These are phyloP conservation scores for Leptopilina myrica DNA, from an alignment of 2,888 invertebrate species.

Conservation along the genomic window DNA sequence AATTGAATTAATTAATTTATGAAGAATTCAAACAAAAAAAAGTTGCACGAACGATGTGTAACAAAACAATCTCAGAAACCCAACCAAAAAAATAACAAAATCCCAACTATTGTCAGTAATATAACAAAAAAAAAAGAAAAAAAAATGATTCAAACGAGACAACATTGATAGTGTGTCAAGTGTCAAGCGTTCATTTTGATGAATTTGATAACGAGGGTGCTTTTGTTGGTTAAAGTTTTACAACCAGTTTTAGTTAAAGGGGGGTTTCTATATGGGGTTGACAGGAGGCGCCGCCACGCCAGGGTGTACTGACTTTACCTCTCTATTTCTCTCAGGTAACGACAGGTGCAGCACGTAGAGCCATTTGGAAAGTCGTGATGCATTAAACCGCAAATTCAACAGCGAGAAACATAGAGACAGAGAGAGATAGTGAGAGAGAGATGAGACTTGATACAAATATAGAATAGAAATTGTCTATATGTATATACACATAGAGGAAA, in stretches of 20 bases:
- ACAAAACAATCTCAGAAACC: too few species aligned
- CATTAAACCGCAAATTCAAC: not conserved
- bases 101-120: too few species aligned
- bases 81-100: too few species aligned
- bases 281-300: conserved; percentile 3
- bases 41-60: too few species aligned
- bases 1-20: too few species aligned
- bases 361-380: not conserved
- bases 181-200: not conserved
- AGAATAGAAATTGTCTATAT: not conserved
- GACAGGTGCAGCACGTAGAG: conserved; percentile 17
- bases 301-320: conserved; percentile 11
- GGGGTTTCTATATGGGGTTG: conserved; percentile 24
- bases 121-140: too few species aligned
- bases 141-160: too few species aligned
- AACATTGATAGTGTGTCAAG: conserved; percentile 4
- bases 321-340: not conserved
- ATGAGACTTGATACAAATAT: not conserved
- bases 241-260: conserved; percentile 22
- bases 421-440: too few species aligned
- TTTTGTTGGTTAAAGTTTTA: not conserved
- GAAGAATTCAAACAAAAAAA: too few species aligned
- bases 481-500: too few species aligned
- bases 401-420: not conserved
- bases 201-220: conserved; percentile 16